A percentile compares a stretch with the other conserved stretches of the same genome.
Conservation (phyloP, 2,113 vertebrate species). For the Phalacrocorax brasilianus region DNA sequence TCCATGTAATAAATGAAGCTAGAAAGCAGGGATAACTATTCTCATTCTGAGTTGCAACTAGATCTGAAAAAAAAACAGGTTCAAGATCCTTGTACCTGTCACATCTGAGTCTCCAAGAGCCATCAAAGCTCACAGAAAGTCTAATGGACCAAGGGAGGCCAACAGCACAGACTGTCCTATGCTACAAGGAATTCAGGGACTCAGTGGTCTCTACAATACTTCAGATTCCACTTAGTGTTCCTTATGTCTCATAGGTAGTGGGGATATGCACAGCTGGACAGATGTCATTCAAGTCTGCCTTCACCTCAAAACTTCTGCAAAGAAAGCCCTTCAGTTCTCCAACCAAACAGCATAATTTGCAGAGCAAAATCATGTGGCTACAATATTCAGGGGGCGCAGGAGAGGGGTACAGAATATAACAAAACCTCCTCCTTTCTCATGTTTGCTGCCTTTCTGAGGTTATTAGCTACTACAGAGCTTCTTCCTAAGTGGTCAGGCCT, state of each 20-base stretch:
- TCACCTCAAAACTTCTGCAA: not conserved
- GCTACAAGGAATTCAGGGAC: not conserved
- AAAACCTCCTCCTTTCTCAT: not conserved
- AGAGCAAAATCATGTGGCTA: not conserved
- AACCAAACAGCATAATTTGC: not conserved
- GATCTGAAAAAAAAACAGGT: not conserved
- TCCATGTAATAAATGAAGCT: not conserved
- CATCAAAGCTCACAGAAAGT: not conserved
- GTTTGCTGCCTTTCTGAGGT: not conserved
- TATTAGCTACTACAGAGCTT: not conserved
- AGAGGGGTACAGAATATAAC: not conserved
- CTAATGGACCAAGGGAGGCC: not conserved
- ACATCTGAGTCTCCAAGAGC: not conserved
- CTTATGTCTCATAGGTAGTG: not conserved
- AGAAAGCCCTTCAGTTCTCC: not conserved
- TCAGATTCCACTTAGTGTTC: not conserved
- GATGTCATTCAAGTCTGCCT: not conserved
- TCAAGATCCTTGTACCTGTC: not conserved
- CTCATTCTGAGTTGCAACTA: not conserved
- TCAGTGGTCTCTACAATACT: not conserved
- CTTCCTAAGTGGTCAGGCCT: not conserved
- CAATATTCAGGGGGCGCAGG: too few species aligned
- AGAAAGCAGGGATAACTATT: not conserved
- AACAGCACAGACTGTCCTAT: rapidly evolving
- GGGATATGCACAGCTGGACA: not conserved